Conservation (phyloP, 2,888 invertebrate species). For the Fragum fragum region DNA sequence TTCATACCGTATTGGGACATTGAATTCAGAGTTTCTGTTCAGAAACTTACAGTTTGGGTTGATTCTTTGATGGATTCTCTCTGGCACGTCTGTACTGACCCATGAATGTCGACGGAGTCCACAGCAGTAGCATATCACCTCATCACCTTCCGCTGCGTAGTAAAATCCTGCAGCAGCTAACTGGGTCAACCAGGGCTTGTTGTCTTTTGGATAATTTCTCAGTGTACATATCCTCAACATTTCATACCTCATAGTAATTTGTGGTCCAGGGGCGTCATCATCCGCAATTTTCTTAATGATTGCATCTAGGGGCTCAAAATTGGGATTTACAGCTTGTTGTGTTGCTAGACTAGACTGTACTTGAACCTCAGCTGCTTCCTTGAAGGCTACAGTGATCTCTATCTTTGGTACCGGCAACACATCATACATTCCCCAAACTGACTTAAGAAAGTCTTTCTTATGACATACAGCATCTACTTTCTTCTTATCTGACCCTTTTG, state of each 20-base stretch:
- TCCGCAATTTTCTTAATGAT: slow-evolving; percentile 48
- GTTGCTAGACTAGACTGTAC: neutral
- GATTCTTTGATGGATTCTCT: slow-evolving; percentile 45
- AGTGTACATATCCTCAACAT: slow-evolving; percentile 55
- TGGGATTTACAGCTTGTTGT: neutral
- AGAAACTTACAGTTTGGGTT: slow-evolving; percentile 56
- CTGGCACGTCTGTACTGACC: slow-evolving; percentile 47
- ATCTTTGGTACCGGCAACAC: slow-evolving; percentile 46
- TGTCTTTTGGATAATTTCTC: slow-evolving; percentile 54
- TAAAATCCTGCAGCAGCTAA: slow-evolving; percentile 59
- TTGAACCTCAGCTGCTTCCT: neutral
- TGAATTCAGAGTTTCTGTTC: slow-evolving; percentile 42
- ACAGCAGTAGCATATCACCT: slow-evolving; percentile 61
- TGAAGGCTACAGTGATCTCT: slow-evolving; percentile 11
- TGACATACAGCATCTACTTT: neutral
- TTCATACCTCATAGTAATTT: slow-evolving; percentile 59
- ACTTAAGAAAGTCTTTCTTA: neutral
- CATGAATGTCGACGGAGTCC: slow-evolving; percentile 51
- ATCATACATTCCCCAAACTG: neutral
- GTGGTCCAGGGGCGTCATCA: slow-evolving; percentile 37
- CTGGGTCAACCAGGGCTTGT: slow-evolving; percentile 51
- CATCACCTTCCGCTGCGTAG: slow-evolving; percentile 58
- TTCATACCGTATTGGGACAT: slow-evolving; percentile 32
- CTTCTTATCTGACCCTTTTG: neutral
- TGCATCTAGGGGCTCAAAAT: slow-evolving; percentile 34